These are phyloP conservation scores for Chloromyia formosa DNA, from an alignment of 2,888 invertebrate species.

Conservation along the genomic window DNA sequence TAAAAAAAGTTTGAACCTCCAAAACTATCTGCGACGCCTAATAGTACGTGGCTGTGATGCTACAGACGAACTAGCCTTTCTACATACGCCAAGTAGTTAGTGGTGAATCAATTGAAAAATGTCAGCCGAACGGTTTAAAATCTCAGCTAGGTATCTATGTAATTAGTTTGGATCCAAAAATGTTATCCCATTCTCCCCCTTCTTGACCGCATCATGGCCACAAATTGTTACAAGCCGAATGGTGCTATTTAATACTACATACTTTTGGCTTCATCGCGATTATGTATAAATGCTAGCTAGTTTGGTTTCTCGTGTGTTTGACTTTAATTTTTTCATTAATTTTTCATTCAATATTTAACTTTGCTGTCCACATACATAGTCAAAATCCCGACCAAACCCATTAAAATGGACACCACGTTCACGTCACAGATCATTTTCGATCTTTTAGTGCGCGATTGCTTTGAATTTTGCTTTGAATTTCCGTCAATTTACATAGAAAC, in stretches of 20 bases:
- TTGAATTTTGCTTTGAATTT: neutral
- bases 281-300: neutral
- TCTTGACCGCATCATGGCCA: neutral
- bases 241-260: neutral
- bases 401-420: slow-evolving; percentile 2
- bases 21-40: no score
- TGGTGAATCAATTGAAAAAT: no score
- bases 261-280: neutral
- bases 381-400: neutral
- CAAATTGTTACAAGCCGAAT: neutral
- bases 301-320: neutral
- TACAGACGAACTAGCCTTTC: no score
- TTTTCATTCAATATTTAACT: neutral
- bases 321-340: neutral
- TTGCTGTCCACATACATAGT: neutral
- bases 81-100: no score
- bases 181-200: no score
- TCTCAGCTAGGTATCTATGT: no score
- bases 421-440: slow-evolving; percentile 5
- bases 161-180: no score
- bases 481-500: slow-evolving; percentile 16
- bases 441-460: neutral
- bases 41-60: no score
- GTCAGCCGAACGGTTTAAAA: no score
- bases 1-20: no score